These are phyloP conservation scores for Xylota segnis DNA, from an alignment of 2,888 invertebrate genomes.

Conservation along the genomic window DNA sequence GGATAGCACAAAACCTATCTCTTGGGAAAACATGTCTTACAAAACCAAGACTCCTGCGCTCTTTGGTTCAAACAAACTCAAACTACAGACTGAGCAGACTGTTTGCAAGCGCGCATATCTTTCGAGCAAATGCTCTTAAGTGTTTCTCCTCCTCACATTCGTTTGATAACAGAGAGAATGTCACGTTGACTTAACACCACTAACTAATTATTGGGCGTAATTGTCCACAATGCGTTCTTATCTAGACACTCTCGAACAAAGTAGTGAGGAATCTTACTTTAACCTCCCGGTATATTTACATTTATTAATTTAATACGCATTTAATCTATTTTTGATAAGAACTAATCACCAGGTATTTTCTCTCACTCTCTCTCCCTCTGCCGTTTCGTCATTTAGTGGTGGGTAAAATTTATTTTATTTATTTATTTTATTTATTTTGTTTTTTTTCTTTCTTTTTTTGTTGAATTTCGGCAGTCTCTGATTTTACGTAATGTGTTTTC, in stretches of 20 bases:
- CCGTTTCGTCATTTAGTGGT: conserved; percentile 10
- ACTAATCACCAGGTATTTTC: conserved; percentile 16
- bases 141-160: not conserved
- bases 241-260: not conserved
- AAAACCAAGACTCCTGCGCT: too few relatives aligned
- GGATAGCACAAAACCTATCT: too few relatives aligned
- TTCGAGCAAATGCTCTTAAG: not conserved
- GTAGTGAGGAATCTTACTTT: not conserved
- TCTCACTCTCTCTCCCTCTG: not conserved
- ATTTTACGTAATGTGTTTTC: conserved; percentile 22
- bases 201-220: not conserved
- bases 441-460: not conserved
- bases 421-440: conserved; percentile 4
- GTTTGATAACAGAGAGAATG: not conserved
- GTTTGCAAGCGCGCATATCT: not conserved
- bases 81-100: not conserved
- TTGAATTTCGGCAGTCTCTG: not conserved
- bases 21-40: too few relatives aligned
- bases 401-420: not conserved
- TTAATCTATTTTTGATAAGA: conserved; percentile 40
- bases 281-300: conserved; percentile 2
- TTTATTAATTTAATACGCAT: conserved; percentile 31
- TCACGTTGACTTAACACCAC: not conserved
- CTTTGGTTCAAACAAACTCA: not conserved
- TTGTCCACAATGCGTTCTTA: not conserved